Base-by-base conservation (phyloP, 2,797 vertebrate species). In the Adelosebastes latens region DNA sequence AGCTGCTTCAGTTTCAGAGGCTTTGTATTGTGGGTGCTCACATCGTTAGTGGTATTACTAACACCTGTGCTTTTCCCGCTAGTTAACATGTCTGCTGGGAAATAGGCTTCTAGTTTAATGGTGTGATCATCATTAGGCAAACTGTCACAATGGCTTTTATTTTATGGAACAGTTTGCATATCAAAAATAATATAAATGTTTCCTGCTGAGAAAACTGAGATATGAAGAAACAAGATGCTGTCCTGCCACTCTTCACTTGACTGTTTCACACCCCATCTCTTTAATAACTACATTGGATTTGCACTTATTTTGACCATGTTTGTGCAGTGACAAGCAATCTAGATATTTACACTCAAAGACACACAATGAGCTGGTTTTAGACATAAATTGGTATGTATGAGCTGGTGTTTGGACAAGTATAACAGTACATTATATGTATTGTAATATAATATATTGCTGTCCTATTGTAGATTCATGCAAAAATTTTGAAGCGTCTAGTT, bases 351-450 rank as follows among this genome's bases (percentile, higher is more conserved):
- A 53, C 4, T 11, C 0, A 0, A 34, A 63, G 6, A 29, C 2
- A 46, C 22, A 65, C 11, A 20, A 6, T 11, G 11, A 56, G 9
- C 14, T 67, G 4, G 4, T 6, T 61, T 61, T 42, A 58, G 3
- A 20, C 5, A 5, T 14, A 4, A n/a, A 5, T 13, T 2, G 0
- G 0, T 63, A 1, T 14, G 1, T 11, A n/a, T 27, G 16, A 27
- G 34, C 55, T 31, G 39, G 18, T 59, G 2, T 49, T 58, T 24
- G 4, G 20, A 39, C 11, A 3, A 39, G 5, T 42, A 12, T 12
- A 63, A 39, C 11, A 16, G 34, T 27, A 12, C 20, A 29, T 27
- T 36, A 1, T 62, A n/a, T 59, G 4, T 25, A 14, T 34, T 34
- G 20, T 49, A 1, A 27, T 18, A 8, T 1, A 56, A 1, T 39